Evolutionary conservation across 37 sponge, comb jelly and placozoan species (phyloP).

Genomic region (Bolinopsis microptera): DNA sequence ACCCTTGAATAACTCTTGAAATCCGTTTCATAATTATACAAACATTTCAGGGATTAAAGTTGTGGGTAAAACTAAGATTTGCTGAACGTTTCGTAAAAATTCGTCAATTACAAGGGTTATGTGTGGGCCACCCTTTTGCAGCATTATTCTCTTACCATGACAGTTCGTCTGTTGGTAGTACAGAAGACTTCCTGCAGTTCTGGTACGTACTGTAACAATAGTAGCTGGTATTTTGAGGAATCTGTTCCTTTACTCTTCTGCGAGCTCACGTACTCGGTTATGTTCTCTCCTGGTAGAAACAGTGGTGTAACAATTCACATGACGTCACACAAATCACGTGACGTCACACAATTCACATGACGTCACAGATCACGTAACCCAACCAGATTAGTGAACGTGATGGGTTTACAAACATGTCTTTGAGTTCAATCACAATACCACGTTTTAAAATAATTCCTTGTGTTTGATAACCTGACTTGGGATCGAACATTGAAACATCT

Average conservation of each 20-base stretch:
- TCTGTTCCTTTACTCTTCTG: constrained; percentile 6
- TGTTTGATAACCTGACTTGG: constrained; percentile 41
- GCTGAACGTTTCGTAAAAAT: no score
- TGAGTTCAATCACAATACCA: no score
- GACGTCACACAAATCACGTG: no score
- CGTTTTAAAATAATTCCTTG: not conserved
- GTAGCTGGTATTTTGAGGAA: constrained; percentile 9
- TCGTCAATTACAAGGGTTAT: not conserved
- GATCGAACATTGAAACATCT: constrained; percentile 43
- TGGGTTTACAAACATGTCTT: no score
- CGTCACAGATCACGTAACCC: no score
- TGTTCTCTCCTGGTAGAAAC: constrained; percentile 49
- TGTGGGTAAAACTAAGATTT: no score
- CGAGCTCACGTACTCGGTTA: constrained; percentile 31
- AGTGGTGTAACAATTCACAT: not conserved
- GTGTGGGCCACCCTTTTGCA: no score
- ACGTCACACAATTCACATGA: no score
- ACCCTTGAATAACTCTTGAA: no score
- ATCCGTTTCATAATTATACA: no score
- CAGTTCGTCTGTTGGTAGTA: constrained; percentile 43
- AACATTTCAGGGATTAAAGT: no score
- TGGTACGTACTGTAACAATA: not conserved
- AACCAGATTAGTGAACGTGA: no score
- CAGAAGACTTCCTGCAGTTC: constrained; percentile 55
- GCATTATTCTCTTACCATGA: constrained; percentile 60